Evolutionary conservation across 2,888 invertebrate genomes (phyloP).

Genomic region (Diaperis boleti): DNA sequence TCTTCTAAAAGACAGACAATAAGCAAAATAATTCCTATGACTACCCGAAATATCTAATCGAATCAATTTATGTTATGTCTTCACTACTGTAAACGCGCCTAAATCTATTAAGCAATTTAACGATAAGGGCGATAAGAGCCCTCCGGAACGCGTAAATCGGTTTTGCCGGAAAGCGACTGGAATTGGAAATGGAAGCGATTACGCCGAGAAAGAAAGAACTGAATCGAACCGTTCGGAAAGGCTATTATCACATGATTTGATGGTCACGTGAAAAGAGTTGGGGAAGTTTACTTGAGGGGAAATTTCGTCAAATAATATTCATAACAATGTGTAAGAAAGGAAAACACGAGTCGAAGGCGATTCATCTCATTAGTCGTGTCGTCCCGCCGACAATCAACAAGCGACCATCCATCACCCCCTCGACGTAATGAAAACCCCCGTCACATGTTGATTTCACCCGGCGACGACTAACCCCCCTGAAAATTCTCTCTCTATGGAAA

Average conservation of each 20-base stretch:
- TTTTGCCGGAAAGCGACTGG: slow-evolving; percentile 63
- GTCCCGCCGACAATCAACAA: slow-evolving; percentile 1
- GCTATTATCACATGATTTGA: slow-evolving; percentile 53
- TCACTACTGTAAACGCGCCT: slow-evolving; percentile 40
- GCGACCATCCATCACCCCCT: not conserved
- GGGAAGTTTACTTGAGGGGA: too few species aligned
- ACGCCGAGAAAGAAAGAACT: slow-evolving; percentile 59
- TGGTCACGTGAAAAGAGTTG: too few species aligned
- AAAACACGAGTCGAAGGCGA: too few species aligned
- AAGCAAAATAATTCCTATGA: too few species aligned
- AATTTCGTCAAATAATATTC: too few species aligned
- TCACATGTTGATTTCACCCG: slow-evolving; percentile 35
- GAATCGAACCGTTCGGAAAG: slow-evolving; percentile 58
- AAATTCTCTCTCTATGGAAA: slow-evolving; percentile 14
- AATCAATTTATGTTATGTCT: slow-evolving; percentile 26
- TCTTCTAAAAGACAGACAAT: too few species aligned
- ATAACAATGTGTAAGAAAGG: too few species aligned
- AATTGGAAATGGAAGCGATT: slow-evolving; percentile 64
- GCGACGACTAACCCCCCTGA: slow-evolving; percentile 21
- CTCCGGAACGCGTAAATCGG: slow-evolving; percentile 60
- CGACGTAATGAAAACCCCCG: not conserved
- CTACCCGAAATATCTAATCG: too few species aligned
- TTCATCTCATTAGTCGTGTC: too few species aligned
- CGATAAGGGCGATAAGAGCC: slow-evolving; percentile 53
- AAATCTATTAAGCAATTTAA: slow-evolving; percentile 56